A percentile compares a stretch with the other conserved stretches of the same genome.
These are phyloP conservation scores for Nettapus auritus DNA, from an alignment of 2,113 vertebrate genomes.

Conservation along the genomic window DNA sequence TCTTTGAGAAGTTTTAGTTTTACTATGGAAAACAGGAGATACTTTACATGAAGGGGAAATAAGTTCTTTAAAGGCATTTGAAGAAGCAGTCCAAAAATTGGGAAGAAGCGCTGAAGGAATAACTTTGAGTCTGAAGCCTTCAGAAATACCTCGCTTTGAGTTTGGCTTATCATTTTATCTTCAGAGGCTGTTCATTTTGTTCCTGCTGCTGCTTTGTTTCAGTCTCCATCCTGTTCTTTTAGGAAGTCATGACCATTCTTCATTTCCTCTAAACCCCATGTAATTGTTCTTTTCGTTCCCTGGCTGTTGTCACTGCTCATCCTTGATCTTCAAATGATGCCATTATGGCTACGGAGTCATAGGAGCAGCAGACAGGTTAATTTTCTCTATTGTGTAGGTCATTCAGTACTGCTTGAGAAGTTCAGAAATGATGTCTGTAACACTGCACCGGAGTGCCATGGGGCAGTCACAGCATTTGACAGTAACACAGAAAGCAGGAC, in stretches of 20 bases:
- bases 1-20: neutral
- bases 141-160: neutral
- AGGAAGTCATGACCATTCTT: neutral
- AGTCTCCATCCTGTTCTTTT: neutral
- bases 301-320: neutral
- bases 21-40: neutral
- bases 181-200: neutral
- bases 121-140: neutral
- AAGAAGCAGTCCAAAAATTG: neutral
- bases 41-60: neutral
- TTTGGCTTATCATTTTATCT: neutral
- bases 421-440: neutral
- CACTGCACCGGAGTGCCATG: neutral
- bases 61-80: neutral
- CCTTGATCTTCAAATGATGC: neutral
- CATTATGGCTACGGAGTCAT: neutral
- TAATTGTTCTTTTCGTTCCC: neutral
- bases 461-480: neutral
- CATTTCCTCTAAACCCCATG: neutral
- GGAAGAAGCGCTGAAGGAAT: neutral
- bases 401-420: neutral
- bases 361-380: neutral
- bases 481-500: neutral
- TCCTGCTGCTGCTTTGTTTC: neutral
- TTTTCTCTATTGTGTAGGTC: neutral